Evolutionary conservation across 2,888 invertebrate species (phyloP), one percentile per base, ranked within the genome.

Genomic region (Pandemis cinnamomeana): DNA sequence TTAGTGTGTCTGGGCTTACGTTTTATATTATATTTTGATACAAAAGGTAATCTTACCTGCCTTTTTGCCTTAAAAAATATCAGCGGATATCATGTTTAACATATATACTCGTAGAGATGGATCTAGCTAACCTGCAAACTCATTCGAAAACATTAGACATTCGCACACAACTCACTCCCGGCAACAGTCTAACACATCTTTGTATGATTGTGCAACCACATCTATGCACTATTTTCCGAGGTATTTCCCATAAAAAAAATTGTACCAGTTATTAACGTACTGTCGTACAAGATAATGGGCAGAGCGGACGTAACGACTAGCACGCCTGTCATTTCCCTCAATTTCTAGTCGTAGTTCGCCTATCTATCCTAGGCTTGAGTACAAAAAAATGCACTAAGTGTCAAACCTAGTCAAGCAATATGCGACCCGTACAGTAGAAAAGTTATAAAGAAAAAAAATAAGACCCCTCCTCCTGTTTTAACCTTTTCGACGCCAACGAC

Each of bases 1-100:
- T 74, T 74, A 74, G 74, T 74, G 58, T 63, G 63, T 64, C 66
- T 67, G 61, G 55, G 70, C 15, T 74, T 74, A 74, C 71, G 70
- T 73, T 70, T 67, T n/a, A 36, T 63, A 63, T 66, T 66, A 51
- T 72, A 69, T 72, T 72, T 72, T 74, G 60, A 67, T 71, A 71
- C 70, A 74, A 71, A 74, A 67, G 67, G 70, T 74, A 70, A 74
- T 70, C 64, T 48, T 73, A 69, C 69, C 69, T 64, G 67, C 67
- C 69, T 72, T 68, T 64, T 58, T 55, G 58, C 61, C 48, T 64
- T 51, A 41, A 58, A 72, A 64, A 69, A 63, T 72, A 72, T 67
- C 63, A 63, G 55, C 7, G 36, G 46, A 48, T 55, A 53, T 72
- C 61, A 64, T 63, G 58, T 72, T 69, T 63, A 41, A 69, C 15